A percentile compares a stretch with the other conserved stretches of the same genome.
Conservation (phyloP, 2,888 invertebrate species). For the Aquatica leii region DNA sequence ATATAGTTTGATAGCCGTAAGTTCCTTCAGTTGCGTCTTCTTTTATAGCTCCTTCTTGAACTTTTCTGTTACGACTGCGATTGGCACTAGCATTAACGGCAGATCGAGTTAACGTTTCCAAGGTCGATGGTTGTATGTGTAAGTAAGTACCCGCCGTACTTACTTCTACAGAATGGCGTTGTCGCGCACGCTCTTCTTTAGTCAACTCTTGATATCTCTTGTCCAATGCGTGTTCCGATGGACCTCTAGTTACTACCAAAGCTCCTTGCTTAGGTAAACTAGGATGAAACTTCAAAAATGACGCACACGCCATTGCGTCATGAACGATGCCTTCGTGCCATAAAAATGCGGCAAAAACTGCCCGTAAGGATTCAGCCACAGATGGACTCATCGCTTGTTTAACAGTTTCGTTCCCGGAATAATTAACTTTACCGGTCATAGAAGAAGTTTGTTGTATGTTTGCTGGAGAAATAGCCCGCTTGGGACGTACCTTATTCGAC, state of each 20-base stretch:
- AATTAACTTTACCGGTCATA: constrained; percentile 55
- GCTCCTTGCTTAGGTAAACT: constrained; percentile 82
- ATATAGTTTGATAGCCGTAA: constrained; percentile 67
- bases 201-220: constrained; percentile 62
- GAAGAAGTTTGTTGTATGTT: constrained; percentile 58
- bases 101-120: constrained; percentile 79
- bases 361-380: constrained; percentile 90
- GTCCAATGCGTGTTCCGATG: constrained; percentile 56
- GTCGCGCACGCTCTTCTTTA: constrained; percentile 71
- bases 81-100: constrained; percentile 82
- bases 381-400: constrained; percentile 92
- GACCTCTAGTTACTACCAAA: constrained; percentile 73
- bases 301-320: constrained; percentile 97
- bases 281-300: constrained; percentile 94
- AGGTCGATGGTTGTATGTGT: constrained; percentile 79
- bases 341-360: constrained; percentile 93
- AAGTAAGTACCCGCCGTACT: constrained; percentile 72
- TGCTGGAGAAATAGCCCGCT: constrained; percentile 59
- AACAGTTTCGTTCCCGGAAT: constrained; percentile 64
- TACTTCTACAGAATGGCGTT: constrained; percentile 91
- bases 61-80: constrained; percentile 64
- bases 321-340: constrained; percentile 98
- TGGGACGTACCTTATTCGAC: constrained; percentile 62
- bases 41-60: constrained; percentile 63
- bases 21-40: constrained; percentile 54